Evolutionary conservation across 92 coral and sea anemone species (phyloP), one percentile per base, ranked within the genome.

Genomic region (Porites lobata): DNA sequence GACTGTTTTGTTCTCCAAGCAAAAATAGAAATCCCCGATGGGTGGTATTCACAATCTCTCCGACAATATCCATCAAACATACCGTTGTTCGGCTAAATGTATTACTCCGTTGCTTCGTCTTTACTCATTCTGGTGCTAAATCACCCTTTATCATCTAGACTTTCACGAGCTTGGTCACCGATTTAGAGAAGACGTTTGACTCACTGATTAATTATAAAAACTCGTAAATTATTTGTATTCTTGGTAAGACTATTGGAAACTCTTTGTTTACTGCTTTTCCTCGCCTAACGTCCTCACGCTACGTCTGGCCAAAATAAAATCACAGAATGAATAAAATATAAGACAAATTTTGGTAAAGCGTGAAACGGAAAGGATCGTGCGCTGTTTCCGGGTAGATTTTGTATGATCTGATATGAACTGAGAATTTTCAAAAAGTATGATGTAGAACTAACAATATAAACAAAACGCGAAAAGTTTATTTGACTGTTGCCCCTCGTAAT

Each of bases 201-300:
- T 38, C 47, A 69, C 67, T 18, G 51, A 6, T 15, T 51, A 21
- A 72, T 69, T 38, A 69, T 82, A 51, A 43, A 82, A 57, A 32
- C 29, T 18, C 69, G 71, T 70, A 13, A 82, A 82, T 82, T 29
- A 82, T 82, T 82, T 69, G 78, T 82, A 69, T 70, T 51, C 57
- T 81, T 43, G 8, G 67, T 8, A 70, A 29, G 50, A 50, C 63
- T 11, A 53, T 82, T 81, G 68, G 65, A 72, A 32, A 43, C 17
- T 81, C 43, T 56, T 75, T 82, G 63, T 82, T 82, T 70, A 82
- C 71, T 19, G 7, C 13, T 79, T 43, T 79, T 20, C 13, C 47
- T 10, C 63, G 58, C 61, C 86, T 76, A 58, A 56, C 69, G 78
- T 78, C 78, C 26, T 29, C 29, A 32, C 22, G 57, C 56, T 26